Percentiles rank a stretch among this genome's conserved stretches.
phyloP scores from a whole-genome alignment of 2,113 vertebrate species.

The Cryptomyrus ogoouensis region DNA sequence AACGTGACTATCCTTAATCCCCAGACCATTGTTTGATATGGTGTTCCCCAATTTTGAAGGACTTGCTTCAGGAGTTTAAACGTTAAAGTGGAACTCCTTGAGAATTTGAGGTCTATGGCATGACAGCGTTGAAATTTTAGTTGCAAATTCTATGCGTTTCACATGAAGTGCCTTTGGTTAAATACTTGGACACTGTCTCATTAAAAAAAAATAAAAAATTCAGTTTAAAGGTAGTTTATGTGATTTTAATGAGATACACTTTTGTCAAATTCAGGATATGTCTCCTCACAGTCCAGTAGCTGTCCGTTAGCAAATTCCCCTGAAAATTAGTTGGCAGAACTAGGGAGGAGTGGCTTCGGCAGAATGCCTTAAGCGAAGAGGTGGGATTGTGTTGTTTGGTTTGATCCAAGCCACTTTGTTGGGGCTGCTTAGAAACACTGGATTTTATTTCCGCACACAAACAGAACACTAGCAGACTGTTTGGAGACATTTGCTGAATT shows the following conservation, averaged over 20 bases:
- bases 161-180: slow-evolving; percentile 85
- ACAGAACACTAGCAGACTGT: neutral
- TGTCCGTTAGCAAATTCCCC: neutral
- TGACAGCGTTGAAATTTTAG: slow-evolving; percentile 63
- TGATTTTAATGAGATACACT: neutral
- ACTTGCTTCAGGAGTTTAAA: slow-evolving; percentile 56
- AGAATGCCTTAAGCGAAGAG: neutral
- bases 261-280: neutral
- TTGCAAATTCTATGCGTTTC: slow-evolving; percentile 75
- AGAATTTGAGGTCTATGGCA: slow-evolving; percentile 58
- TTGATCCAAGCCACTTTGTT: neutral
- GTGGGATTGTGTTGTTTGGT: neutral
- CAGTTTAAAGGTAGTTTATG: neutral
- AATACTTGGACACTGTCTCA: slow-evolving; percentile 28
- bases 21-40: slow-evolving; percentile 54
- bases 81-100: neutral
- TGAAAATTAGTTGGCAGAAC: neutral
- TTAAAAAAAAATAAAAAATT: too few relatives aligned
- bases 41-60: slow-evolving; percentile 52
- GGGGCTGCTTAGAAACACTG: neutral
- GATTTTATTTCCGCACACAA: neutral
- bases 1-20: slow-evolving; percentile 58
- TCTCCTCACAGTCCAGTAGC: neutral
- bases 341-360: neutral
- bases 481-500: neutral